Evolutionary conservation across 2,113 vertebrate species (phyloP), one percentile per base, ranked within the genome.

Genomic region (Vireo altiloquus): DNA sequence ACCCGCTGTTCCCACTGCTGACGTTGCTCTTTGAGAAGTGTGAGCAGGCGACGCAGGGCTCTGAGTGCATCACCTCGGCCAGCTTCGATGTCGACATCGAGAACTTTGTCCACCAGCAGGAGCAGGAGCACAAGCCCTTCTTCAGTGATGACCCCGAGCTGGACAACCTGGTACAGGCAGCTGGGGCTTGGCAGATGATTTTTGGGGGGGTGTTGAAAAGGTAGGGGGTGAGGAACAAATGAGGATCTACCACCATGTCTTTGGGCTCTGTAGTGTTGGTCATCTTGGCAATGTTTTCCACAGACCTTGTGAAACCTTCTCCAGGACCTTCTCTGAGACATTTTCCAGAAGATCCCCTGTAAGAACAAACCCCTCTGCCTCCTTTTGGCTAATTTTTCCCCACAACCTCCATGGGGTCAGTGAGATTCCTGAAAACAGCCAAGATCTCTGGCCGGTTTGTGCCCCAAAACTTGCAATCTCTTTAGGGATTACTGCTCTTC

Each of bases 61-160:
- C 99, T 0, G 99, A 99, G 97, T 99, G 99, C 98, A 99, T 99
- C 98, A 99, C 99, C 37, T 99, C 99, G 0, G 99, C 99, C 98
- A 99, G 99, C 98, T 99, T 99, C 31, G 99, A 99, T 17, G 99
- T 99, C 4, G 99, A 99, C 98, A 99, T 99, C 1, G 99, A 99
- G 97, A 99, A 99, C 98, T 99, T 99, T 23, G 99, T 99, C 91
- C 99, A 99, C 97, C 99, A 99, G 98, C 99, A 99, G 97, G 99
- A 99, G 80, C 98, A 99, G 96, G 99, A 99, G 37, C 99, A 99
- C 98, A 99, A 99, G 64, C 99, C 99, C 65, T 99, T 99, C 98
- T 99, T 99, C 98, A 99, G 99, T 3, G 99, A 99, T 96, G 99
- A 99, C 90, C 99, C 99, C 0, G 99, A 99, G 95, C 98, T 99